Base-by-base conservation (phyloP, 2,797 vertebrate genomes). In the Pelodytes ibericus region DNA sequence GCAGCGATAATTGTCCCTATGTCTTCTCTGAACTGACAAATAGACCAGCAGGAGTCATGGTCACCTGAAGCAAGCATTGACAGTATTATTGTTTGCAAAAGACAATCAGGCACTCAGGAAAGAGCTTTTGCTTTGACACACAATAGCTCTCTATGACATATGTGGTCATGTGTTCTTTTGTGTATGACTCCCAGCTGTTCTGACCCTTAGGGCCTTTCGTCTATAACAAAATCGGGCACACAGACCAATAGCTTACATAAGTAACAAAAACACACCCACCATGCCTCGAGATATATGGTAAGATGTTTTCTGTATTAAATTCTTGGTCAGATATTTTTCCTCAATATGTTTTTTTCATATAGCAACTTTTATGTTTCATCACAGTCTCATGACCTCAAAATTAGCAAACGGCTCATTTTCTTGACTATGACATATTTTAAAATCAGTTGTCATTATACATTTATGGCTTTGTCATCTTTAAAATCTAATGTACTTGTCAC, bases 1-100 rank as follows among this genome's bases (percentile, higher is more conserved):
- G 91, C 91, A 89, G 90, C 63, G 83, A 86, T 89, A 88, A 90
- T 88, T 90, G 89, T 92, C 83, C 86, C 80, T 88, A 82, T 80
- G 76, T 86, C 85, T 86, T 86, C 84, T 82, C 77, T 81, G 79
- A 82, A 82, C 63, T 84, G 85, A 85, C 85, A 91, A 89, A 88
- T 78, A 90, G 84, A 88, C 81, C 88, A 87, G 90, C 88, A 84
- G 89, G 90, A 85, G 80, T 80, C 82, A 82, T 36, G 0, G 81
- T 69, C 82, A 86, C 88, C 84, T 60, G 80, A 88, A 89, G 85
- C 81, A 83, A 85, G 85, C 75, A 79, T 80, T 79, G 84, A 85
- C 83, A 71, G 36, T 64, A 84, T 74, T 82, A 88, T 87, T 89
- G 88, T 91, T 88, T 83, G 80, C 82, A 69, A 88, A 83, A 83